phyloP scores from a whole-genome alignment of 2,113 vertebrate genomes.

The Crypturellus undulatus region DNA sequence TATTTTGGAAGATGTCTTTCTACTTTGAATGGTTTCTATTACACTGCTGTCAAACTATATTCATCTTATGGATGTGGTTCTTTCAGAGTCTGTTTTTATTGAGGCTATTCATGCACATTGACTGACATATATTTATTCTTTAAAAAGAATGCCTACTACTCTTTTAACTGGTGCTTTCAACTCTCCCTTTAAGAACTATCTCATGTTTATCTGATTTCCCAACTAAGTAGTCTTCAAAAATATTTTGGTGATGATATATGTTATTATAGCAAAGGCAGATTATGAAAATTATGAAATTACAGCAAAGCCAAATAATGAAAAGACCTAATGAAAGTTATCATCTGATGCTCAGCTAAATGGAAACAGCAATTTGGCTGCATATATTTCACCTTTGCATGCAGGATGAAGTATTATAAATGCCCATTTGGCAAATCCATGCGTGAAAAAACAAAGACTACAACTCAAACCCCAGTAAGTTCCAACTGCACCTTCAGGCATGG shows the following conservation, averaged over 20 bases:
- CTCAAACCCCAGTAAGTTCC: neutral
- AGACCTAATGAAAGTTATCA: neutral
- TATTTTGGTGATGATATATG: neutral
- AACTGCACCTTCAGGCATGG: neutral
- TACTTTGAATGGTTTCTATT: neutral
- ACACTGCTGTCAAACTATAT: neutral
- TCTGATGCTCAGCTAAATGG: neutral
- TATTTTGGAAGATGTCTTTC: constrained; percentile 20
- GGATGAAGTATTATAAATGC: neutral
- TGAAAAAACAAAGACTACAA: neutral
- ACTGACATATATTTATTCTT: neutral
- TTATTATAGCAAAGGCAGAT: neutral
- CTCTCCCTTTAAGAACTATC: neutral
- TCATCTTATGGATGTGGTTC: neutral
- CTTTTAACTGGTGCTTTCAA: neutral
- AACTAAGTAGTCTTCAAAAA: neutral
- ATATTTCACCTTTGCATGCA: neutral
- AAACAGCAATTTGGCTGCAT: neutral
- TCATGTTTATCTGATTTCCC: neutral
- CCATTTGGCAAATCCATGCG: neutral
- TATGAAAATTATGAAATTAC: neutral
- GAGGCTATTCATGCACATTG: neutral
- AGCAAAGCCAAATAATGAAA: neutral
- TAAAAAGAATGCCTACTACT: neutral
- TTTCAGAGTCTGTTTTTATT: neutral